phyloP scores from a whole-genome alignment of 2,888 invertebrate genomes.

The Eurois occulta region DNA sequence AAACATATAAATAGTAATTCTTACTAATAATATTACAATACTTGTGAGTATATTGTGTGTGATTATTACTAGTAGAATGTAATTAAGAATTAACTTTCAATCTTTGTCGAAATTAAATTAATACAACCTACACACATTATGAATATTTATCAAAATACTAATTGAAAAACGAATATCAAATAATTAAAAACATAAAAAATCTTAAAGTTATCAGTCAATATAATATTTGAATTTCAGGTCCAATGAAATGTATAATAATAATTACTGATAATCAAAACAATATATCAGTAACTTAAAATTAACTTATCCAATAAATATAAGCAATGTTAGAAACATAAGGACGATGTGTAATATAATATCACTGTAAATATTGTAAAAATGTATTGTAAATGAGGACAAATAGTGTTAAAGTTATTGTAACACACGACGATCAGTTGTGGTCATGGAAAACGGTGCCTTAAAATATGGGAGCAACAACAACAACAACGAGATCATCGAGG shows the following conservation, averaged over 20 bases:
- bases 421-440: constrained; percentile 86
- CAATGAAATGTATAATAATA: constrained; percentile 39
- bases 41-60: constrained; percentile 3
- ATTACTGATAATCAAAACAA: constrained; percentile 46
- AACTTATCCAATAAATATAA: constrained; percentile 44
- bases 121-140: not conserved
- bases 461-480: constrained; percentile 91
- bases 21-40: constrained; percentile 5
- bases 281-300: constrained; percentile 54
- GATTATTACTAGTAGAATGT: constrained; percentile 17
- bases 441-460: constrained; percentile 91
- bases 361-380: constrained; percentile 62
- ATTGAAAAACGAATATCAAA: not conserved
- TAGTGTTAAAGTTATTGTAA: constrained; percentile 77
- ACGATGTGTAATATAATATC: constrained; percentile 62
- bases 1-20: constrained; percentile 27
- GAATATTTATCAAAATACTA: not conserved
- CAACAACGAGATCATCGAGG: constrained; percentile 88
- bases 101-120: constrained; percentile 11
- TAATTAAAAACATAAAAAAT: constrained; percentile 9
- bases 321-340: constrained; percentile 55
- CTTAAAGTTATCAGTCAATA: too few species aligned
- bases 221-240: constrained; percentile 49
- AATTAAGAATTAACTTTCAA: not conserved
- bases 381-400: constrained; percentile 74